These are phyloP conservation scores for Sturnus vulgaris DNA, from an alignment of 2,113 vertebrate genomes.

Conservation along the genomic window DNA sequence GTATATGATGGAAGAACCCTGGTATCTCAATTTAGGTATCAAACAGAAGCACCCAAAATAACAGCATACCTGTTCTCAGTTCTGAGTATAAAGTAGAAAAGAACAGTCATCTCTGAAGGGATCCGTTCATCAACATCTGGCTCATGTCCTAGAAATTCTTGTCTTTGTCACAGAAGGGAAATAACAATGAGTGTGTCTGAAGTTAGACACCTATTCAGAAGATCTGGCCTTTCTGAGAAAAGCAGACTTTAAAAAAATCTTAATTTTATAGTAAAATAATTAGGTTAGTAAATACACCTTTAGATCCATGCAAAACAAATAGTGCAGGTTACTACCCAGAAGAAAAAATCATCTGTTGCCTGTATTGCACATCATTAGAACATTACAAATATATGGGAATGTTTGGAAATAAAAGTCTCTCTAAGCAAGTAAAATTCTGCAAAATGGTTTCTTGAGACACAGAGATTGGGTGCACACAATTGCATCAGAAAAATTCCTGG, in stretches of 20 bases:
- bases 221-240: not conserved
- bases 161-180: not conserved
- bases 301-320: not conserved
- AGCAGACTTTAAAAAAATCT: not conserved
- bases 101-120: not conserved
- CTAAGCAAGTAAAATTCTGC: not conserved
- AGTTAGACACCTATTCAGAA: not conserved
- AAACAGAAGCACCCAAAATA: not conserved
- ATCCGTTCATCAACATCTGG: not conserved
- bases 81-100: not conserved
- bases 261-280: not conserved
- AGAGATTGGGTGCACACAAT: not conserved
- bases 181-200: not conserved
- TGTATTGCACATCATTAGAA: not conserved
- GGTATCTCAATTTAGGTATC: not conserved
- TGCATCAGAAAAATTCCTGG: not conserved
- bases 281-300: not conserved
- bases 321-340: rapidly evolving
- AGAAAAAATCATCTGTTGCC: not conserved
- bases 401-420: not conserved
- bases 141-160: not conserved
- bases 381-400: not conserved
- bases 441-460: not conserved
- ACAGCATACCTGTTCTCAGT: not conserved
- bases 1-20: not conserved